Base-by-base conservation (phyloP, 2,888 invertebrate species). In the Galerucella nymphaeae region DNA sequence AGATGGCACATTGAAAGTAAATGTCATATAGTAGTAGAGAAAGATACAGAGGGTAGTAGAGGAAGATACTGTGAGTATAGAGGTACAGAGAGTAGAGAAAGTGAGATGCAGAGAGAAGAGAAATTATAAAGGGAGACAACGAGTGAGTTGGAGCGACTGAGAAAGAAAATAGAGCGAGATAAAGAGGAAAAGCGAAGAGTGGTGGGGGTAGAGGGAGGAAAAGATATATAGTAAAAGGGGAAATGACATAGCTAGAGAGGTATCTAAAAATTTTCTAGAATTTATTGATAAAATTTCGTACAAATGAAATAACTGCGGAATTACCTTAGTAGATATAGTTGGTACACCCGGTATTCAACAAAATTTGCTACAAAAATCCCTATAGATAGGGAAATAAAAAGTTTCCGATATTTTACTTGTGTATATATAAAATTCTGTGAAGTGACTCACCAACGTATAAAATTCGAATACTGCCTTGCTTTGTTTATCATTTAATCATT, bases 401-500 rank as follows among this genome's bases (percentile, higher is more conserved):
- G 23, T 30, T 30, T 30, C 23, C 23, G 23, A 30, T 30, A 30
- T 30, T 30, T 6, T 30, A 30, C 23, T 23, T 4, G 23, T 23
- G 4, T 1, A 23, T 23, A 23, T 38, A 9, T 38, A 38, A 9
- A 38, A 38, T 53, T 53, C 53, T 18, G 16, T 10, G 38, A 38
- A 59, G 59, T 59, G 59, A 59, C 59, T 59, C 59, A 59, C 59
- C 16, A 2, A 6, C 59, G 38, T 16, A 59, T 38, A 30, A 59
- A 14, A n/a, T 38, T 38, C 59, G 30, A 59, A 59, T 59, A 11
- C 59, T n/a, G 38, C 38, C 59, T 59, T 59, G 59, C 13, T 59
- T 59, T 59, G n/a, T 59, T 59, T 59, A 59, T 59, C 38, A 30
- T 38, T 59, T 45, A 30, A 59, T 59, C 38, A 30, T 59, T 59